These are phyloP conservation scores for Semotilus atromaculatus DNA, from an alignment of 2,797 vertebrate genomes.

Conservation along the genomic window DNA sequence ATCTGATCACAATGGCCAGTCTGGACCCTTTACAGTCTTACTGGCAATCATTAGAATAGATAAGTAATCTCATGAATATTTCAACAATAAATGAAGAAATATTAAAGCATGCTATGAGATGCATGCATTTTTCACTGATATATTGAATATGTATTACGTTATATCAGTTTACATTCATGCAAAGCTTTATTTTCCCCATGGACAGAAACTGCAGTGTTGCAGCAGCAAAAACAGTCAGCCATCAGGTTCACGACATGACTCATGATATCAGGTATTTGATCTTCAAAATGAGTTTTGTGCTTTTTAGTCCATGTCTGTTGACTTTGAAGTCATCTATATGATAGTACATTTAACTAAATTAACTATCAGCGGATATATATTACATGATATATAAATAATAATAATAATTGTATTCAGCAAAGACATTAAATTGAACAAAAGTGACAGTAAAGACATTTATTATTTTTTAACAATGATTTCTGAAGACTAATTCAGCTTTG, in stretches of 20 bases:
- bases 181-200: background rate
- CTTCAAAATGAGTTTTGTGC: background rate
- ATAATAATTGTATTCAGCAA: background rate
- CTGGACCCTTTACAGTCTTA: background rate
- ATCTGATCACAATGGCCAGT: background rate
- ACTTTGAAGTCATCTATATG: background rate
- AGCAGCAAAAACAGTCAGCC: background rate
- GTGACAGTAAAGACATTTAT: background rate
- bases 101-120: background rate
- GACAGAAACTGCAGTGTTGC: background rate
- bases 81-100: background rate
- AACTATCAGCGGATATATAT: background rate
- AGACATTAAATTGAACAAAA: background rate
- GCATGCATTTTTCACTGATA: background rate
- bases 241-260: background rate
- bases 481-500: background rate
- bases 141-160: background rate
- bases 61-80: background rate
- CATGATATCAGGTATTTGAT: background rate
- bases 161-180: background rate
- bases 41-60: background rate
- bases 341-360: background rate
- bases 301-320: background rate
- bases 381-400: too few species aligned
- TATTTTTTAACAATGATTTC: background rate